Base-by-base conservation (phyloP, 1,140 invertebrate genomes). In the Microplitis mediator region DNA sequence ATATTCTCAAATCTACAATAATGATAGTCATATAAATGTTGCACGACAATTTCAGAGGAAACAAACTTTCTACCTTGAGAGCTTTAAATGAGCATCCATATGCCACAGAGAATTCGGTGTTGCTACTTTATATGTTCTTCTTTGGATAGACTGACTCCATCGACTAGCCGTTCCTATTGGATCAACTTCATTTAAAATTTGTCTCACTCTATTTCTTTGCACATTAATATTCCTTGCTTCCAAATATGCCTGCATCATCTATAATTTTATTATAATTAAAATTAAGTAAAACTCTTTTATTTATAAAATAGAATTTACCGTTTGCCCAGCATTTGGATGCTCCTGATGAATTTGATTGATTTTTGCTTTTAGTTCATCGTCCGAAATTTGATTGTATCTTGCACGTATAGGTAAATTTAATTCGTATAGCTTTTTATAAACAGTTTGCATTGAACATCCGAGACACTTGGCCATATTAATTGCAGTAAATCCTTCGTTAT, bases 91-190 rank as follows among this genome's bases (percentile, higher is more conserved):
- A 34, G 61, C 61, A 63, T 63, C 61, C 61, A 63, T 63, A 36
- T 36, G 61, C 34, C n/a, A 63, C 8, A 63, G 34, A 63, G 14
- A n/a, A n/a, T 63, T 63, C 3, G 61, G 61, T 39, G 61, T 63
- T 63, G 61, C 61, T n/a, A 63, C 61, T 3, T 63, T 35, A 63
- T 63, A 63, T 5, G 61, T 63, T 34, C 61, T 63, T 36, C 35
- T 35, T 36, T 63, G 23, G 14, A 63, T 63, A 4, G 61, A 63
- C 14, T 63, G 61, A 32, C 61, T 63, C 61, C 61, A 63, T 63
- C 61, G 23, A 34, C 35, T 63, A 13, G 61, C 61, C 31, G 61
- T 63, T 34, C 61, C 61, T 13, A 63, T 35, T 13, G 61, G 61
- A 63, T 63, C 61, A 4, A 63, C 32, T 63, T 13, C 11, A 39